Percentiles rank a stretch among this genome's conserved stretches.
phyloP scores from a whole-genome alignment of 2,113 vertebrate genomes.

The Perca fluviatilis region DNA sequence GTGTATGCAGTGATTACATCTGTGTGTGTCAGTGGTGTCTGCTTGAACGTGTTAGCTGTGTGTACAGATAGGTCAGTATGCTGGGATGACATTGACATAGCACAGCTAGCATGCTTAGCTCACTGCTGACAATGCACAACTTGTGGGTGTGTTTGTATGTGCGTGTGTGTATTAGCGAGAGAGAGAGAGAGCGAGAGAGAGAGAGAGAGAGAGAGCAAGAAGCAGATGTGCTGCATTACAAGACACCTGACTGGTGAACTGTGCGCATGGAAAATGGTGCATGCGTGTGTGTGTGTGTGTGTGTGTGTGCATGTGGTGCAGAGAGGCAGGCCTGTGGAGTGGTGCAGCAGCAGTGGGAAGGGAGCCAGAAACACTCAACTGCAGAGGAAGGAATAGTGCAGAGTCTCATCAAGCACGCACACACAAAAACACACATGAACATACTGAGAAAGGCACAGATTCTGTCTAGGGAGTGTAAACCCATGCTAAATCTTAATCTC shows the following conservation, averaged over 20 bases:
- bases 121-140: constrained; percentile 57
- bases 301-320: constrained; percentile 56
- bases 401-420: constrained; percentile 60
- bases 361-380: constrained; percentile 80
- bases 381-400: constrained; percentile 82
- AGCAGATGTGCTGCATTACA: constrained; percentile 33
- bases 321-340: constrained; percentile 71
- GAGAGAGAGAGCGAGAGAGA: neutral
- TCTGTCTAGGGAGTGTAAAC: constrained; percentile 53
- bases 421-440: constrained; percentile 38
- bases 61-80: constrained; percentile 31
- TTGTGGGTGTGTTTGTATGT: constrained; percentile 24
- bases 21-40: constrained; percentile 1
- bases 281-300: neutral
- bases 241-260: constrained; percentile 25
- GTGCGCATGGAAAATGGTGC: constrained; percentile 21
- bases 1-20: neutral
- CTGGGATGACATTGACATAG: constrained; percentile 61
- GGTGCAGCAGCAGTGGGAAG: constrained; percentile 80
- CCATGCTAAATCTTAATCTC: constrained; percentile 33
- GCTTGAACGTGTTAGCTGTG: constrained; percentile 6
- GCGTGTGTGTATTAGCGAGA: neutral
- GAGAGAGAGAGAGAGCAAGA: neutral
- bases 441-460: constrained; percentile 53
- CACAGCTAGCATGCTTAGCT: constrained; percentile 39